Percentiles rank a stretch among this genome's conserved stretches.
These are phyloP conservation scores for Muscidifurax raptorellus DNA, from an alignment of 1,140 invertebrate genomes.

Conservation along the genomic window DNA sequence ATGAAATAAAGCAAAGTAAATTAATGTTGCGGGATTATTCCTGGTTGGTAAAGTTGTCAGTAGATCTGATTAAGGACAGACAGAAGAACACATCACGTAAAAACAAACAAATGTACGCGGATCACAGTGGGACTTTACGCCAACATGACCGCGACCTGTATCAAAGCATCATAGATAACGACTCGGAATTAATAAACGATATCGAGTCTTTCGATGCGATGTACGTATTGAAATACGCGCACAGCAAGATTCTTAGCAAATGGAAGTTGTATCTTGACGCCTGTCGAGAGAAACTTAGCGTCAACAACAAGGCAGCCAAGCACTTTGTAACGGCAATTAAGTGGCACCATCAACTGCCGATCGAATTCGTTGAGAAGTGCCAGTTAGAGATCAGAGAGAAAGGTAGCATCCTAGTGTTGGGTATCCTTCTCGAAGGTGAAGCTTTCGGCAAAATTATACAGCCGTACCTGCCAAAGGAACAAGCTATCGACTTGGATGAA, in stretches of 20 bases:
- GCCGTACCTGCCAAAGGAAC: not conserved
- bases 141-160: slow-evolving; percentile 32
- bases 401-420: slow-evolving; percentile 17
- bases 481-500: not conserved
- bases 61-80: not conserved
- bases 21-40: slow-evolving; percentile 21
- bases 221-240: not conserved
- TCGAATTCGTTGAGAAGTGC: slow-evolving; percentile 19
- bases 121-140: not conserved
- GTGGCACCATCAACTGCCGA: slow-evolving; percentile 37
- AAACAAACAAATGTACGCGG: not conserved
- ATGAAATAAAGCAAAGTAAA: not conserved
- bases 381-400: not conserved
- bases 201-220: slow-evolving; percentile 10
- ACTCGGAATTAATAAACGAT: slow-evolving; percentile 17
- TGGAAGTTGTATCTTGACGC: not conserved
- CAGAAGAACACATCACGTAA: not conserved
- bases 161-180: slow-evolving; percentile 26
- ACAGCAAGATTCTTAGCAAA: not conserved
- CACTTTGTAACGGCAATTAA: not conserved
- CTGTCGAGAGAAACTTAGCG: slow-evolving; percentile 6
- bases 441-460: slow-evolving; percentile 8
- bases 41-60: slow-evolving; percentile 8
- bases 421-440: slow-evolving; percentile 34
- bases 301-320: not conserved